Evolutionary conservation across 1,140 invertebrate genomes (phyloP).

Genomic region (Drosophila guanche): DNA sequence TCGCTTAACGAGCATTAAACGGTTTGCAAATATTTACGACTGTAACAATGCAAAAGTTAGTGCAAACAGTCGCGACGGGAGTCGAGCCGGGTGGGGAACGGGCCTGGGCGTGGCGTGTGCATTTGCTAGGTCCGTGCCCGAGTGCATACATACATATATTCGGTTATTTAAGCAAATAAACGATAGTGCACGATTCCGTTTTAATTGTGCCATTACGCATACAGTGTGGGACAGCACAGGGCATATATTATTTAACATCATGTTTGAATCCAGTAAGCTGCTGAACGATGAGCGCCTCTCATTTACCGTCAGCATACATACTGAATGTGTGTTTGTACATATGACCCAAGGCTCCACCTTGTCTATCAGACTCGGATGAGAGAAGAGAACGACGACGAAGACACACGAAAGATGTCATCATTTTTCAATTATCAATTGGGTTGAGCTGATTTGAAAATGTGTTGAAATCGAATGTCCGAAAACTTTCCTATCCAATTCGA

Average conservation of each 20-base stretch:
- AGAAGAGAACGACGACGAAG: neutral
- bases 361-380: too few species aligned
- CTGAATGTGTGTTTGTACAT: neutral
- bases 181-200: constrained; percentile 28
- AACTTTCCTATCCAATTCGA: neutral
- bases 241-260: constrained; percentile 23
- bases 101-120: too few species aligned
- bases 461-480: too few species aligned
- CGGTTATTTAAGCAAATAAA: constrained; percentile 52
- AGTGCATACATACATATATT: constrained; percentile 46
- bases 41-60: constrained; percentile 56
- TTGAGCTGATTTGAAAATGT: too few species aligned
- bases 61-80: constrained; percentile 14
- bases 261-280: constrained; percentile 38
- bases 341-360: neutral
- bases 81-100: neutral
- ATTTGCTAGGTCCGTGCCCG: constrained; percentile 30
- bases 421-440: too few species aligned
- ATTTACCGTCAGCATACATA: neutral
- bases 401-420: too few species aligned
- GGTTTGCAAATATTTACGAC: constrained; percentile 64
- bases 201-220: constrained; percentile 40
- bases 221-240: neutral
- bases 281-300: constrained; percentile 7
- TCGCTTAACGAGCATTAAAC: constrained; percentile 62